Base-by-base conservation (phyloP, 2,113 vertebrate species). In the Otis tarda region DNA sequence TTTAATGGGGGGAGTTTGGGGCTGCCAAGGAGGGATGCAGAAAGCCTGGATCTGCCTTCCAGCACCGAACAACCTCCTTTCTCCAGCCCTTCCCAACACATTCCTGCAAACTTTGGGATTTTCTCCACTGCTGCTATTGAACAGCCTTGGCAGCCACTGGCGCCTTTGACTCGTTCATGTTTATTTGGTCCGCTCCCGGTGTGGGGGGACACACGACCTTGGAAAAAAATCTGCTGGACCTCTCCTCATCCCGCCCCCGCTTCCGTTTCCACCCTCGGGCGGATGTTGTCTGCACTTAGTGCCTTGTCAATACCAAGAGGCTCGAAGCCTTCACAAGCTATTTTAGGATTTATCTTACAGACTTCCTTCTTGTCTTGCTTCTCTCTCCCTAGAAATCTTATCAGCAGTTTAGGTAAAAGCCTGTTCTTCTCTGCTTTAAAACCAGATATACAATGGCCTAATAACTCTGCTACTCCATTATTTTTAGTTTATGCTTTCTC, bases 291-390 rank as follows among this genome's bases (percentile, higher is more conserved):
- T 95, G 87, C 47, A 30, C 82, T 94, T 82, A 81, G 43, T 61
- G 74, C n/a, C 59, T 93, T 78, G 53, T 93, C 80, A 67, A 78
- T 89, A 92, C 16, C 41, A 31, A 85, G 89, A 87, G 56, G 33
- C 68, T 56, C 0, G 0, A 64, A 93, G 61, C 73, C 50, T 77
- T 90, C 69, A 60, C 25, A 52, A 47, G 49, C 78, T 95, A 89
- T 95, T 96, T 96, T 78, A 83, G 57, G 87, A 87, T 57, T 92
- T 95, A 87, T 96, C 87, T 85, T 45, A 67, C 43, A 92, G 86
- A 78, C 88, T 91, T 96, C 71, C 84, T 91, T 45, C 15, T 69
- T 96, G 87, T 95, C 68, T 70, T 92, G 57, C 18, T 65, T 89
- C 79, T 89, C 30, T 80, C 28, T 68, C 70, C 68, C 69, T 75